phyloP scores from a whole-genome alignment of 2,113 vertebrate species.

The Gracilinanus agilis region DNA sequence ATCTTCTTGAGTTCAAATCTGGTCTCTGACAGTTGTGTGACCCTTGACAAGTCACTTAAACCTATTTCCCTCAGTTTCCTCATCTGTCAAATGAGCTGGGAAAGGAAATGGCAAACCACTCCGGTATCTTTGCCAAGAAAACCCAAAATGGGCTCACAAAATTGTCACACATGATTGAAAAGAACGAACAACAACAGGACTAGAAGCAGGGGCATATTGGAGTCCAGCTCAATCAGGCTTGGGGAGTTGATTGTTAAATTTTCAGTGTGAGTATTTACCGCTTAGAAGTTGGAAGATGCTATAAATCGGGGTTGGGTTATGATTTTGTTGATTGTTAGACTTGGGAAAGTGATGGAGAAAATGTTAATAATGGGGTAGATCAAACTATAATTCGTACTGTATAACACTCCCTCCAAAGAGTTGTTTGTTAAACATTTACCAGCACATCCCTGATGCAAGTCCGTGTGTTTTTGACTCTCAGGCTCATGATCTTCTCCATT shows the following conservation, averaged over 20 bases:
- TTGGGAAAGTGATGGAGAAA: neutral
- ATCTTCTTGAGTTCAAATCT: no score
- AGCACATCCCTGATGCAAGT: neutral
- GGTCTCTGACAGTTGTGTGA: no score
- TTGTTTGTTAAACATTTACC: neutral
- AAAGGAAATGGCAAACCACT: no score
- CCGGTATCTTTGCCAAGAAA: no score
- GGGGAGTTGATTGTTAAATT: neutral
- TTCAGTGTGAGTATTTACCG: neutral
- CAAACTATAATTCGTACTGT: neutral
- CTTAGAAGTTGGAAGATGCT: neutral
- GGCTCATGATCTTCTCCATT: neutral
- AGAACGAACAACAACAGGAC: no score
- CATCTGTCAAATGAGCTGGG: no score
- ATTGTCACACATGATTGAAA: no score
- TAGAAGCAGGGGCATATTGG: neutral
- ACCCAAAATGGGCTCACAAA: no score
- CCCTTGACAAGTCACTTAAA: no score
- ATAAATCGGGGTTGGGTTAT: neutral
- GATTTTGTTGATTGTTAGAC: neutral
- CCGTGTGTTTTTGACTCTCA: neutral
- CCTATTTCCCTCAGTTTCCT: no score
- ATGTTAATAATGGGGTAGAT: neutral
- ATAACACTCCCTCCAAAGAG: no score
- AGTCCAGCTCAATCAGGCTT: neutral